Percentiles rank a stretch among this genome's conserved stretches.
Evolutionary conservation across 1,140 invertebrate species (phyloP).

Genomic region (Macrosteles quadrilineatus): DNA sequence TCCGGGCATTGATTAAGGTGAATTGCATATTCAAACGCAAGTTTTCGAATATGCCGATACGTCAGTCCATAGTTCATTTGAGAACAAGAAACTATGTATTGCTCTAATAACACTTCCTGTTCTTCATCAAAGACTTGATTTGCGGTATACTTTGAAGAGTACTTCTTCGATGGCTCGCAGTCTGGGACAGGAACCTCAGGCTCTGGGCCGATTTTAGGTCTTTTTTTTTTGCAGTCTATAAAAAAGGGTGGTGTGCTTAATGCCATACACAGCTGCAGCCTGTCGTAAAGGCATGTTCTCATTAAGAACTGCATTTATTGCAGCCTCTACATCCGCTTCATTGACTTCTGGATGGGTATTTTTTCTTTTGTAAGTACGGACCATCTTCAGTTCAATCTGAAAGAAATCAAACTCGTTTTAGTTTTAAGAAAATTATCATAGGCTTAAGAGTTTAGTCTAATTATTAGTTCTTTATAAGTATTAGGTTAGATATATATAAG

Average conservation of each 20-base stretch:
- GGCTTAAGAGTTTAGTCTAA: background rate
- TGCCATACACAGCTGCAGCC: background rate
- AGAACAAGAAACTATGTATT: background rate
- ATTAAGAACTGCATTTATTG: background rate
- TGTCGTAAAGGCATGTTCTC: background rate
- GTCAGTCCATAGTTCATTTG: background rate
- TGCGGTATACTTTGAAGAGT: background rate
- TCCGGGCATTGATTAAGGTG: background rate
- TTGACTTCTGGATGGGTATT: background rate
- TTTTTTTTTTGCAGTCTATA: background rate
- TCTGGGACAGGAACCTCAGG: background rate
- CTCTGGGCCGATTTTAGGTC: background rate
- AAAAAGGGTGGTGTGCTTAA: background rate
- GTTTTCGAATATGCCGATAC: background rate
- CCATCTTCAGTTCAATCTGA: background rate
- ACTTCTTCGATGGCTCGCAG: background rate
- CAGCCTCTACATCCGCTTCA: background rate
- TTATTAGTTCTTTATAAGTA: no score
- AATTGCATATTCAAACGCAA: background rate
- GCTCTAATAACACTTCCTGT: background rate
- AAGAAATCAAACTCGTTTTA: background rate
- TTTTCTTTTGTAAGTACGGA: constrained; percentile 2
- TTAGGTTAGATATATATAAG: no score
- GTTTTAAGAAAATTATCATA: background rate
- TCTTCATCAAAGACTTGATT: background rate